Base-by-base conservation (phyloP, 2,797 vertebrate genomes). In the Thaleichthys pacificus region DNA sequence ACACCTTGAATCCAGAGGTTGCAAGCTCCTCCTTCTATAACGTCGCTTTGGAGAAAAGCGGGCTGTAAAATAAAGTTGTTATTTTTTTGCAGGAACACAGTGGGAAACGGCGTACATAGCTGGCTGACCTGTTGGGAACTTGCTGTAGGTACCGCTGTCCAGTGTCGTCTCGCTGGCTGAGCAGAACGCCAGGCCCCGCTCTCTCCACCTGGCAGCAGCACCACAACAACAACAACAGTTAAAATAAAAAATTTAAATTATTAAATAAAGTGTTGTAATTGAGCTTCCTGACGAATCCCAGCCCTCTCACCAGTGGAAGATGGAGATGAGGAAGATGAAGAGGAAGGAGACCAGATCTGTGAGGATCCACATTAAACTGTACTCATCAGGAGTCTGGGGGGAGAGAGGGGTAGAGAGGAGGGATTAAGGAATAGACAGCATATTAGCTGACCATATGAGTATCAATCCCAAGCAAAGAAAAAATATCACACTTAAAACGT, bases 331-430 rank as follows among this genome's bases (percentile, higher is more conserved):
- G 15, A 81, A 1, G 79, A 97, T 92, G 77, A 96, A 74, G 26
- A 92, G 0, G 1, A 88, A 77, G 15, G 96, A 95, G 32, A 86
- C 0, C 26, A 88, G 1, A 56, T 97, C 95, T 24, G 93, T 89
- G 68, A 96, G 78, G 76, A 95, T 86, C 97, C 97, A 98, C 91
- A 95, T 93, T 77, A 86, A 57, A 51, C 71, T 90, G 82, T 95
- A 99, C 64, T 94, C 85, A 0, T 68, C 74, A 0, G 96, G 95
- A 19, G 93, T 96, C 97, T 99, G 86, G 32, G 7, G 22, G 17
- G 66, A 15, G 3, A 17, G 61, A 49, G 21, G 42, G 32, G 5
- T 5, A 5, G 3, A 17, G 47, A 49, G 12, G 22, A 26, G 11
- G 49, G 21, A 58, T 19, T n/a, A 21, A 58, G 9, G 21, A 21